A percentile compares a stretch with the other conserved stretches of the same genome.
phyloP scores from a whole-genome alignment of 1,140 invertebrate genomes.

The Mya arenaria region DNA sequence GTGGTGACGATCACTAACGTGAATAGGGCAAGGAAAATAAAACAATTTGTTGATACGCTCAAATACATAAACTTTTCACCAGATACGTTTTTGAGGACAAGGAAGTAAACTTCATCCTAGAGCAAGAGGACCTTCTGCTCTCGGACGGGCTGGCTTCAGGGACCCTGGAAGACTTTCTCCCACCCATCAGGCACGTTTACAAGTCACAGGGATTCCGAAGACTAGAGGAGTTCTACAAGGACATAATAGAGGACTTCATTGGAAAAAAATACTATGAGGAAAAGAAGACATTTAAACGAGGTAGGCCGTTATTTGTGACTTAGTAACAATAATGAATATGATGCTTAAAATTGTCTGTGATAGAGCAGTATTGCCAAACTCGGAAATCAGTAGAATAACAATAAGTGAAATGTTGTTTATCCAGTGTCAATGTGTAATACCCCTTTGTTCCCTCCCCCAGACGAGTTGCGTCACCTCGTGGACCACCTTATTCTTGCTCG shows the following conservation, averaged over 20 bases:
- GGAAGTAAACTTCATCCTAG: not conserved
- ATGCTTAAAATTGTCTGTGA: not conserved
- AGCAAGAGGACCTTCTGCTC: not conserved
- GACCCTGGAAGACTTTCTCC: not conserved
- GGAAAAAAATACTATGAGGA: not conserved
- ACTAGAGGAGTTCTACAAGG: not conserved
- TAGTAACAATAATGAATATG: not conserved
- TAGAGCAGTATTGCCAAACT: not conserved
- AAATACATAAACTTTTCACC: not conserved
- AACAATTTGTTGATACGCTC: not conserved
- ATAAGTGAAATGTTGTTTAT: not conserved
- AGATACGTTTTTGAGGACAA: not conserved
- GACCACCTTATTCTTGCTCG: conserved; percentile 21
- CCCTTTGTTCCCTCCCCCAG: not conserved
- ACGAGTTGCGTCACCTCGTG: conserved; percentile 8
- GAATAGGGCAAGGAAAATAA: no score
- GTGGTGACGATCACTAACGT: no score
- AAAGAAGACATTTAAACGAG: not conserved
- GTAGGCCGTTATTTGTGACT: not conserved
- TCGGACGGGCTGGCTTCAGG: not conserved
- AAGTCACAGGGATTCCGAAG: not conserved
- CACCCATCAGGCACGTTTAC: not conserved
- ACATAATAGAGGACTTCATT: not conserved
- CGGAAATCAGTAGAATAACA: not conserved
- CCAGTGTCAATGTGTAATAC: not conserved